Base-by-base conservation (phyloP, 1,140 invertebrate genomes). In the Drosophila quadrilineata region DNA sequence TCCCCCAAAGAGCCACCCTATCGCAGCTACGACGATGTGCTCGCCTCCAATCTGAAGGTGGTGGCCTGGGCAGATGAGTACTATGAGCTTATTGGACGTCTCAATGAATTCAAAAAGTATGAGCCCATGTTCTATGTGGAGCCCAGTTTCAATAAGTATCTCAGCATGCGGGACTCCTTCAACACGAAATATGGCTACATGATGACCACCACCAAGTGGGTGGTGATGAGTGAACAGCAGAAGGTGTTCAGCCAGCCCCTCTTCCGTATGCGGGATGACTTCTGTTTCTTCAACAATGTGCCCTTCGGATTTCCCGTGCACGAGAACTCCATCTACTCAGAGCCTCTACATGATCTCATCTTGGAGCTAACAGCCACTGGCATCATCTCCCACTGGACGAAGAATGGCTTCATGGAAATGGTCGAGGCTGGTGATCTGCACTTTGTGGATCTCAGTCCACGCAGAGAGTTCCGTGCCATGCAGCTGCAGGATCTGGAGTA, bases 281-380 rank as follows among this genome's bases (percentile, higher is more conserved):
- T 88, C 3, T 88, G 87, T 17, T 85, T 88, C 21, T 88, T 71
- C 14, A 70, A 77, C 17, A 88, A 85, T 35, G 38, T 88, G 0
- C 87, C 87, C 0, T 53, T 88, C 0, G 59, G 71, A 2, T 88
- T 88, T 45, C 87, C 87, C 0, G 24, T 88, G 0, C 62, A 85
- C 0, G 77, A 85, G 12, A 87, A 88, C 26, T 87, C 87, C 0
- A 73, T 88, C 17, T 88, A 72, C 17, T 67, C 67, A 41, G 59
- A 82, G 19, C 65, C 71, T 0, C 46, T 88, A 6, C 33, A 60
- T 3, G 48, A 31, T 0, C 31, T 87, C 3, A 82, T 88, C 12
- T 24, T 87, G 57, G 62, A 77, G 9, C 6, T 85, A 8, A 45
- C 50, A n/a, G 77, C 50, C 8, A 64, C 46, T 17, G 87, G 87